These are phyloP conservation scores for Neodontobutis hainanensis DNA, from an alignment of 2,113 vertebrate genomes.

Conservation along the genomic window DNA sequence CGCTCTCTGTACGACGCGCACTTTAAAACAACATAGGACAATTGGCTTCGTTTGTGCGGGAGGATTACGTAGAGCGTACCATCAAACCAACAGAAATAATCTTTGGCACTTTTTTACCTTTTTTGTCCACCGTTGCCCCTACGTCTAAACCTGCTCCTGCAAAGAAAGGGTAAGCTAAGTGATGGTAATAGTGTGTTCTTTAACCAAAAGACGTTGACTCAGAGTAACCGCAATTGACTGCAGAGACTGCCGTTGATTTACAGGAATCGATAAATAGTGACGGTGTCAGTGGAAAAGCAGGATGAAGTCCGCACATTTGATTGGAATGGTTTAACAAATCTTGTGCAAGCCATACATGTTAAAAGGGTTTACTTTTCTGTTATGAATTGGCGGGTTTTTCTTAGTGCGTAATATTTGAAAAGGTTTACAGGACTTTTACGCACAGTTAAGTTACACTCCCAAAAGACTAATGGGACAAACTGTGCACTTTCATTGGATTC, in stretches of 20 bases:
- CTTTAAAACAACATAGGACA: slow-evolving; percentile 72
- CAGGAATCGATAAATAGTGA: slow-evolving; percentile 47
- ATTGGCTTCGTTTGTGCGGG: slow-evolving; percentile 41
- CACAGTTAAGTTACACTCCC: not conserved
- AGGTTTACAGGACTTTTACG: slow-evolving; percentile 43
- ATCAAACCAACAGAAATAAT: slow-evolving; percentile 11
- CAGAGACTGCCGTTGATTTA: slow-evolving; percentile 56
- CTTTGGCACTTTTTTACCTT: slow-evolving; percentile 13
- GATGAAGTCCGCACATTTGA: slow-evolving; percentile 23
- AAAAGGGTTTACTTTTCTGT: not conserved
- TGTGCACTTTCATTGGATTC: not conserved
- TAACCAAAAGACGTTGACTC: slow-evolving; percentile 3
- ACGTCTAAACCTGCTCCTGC: slow-evolving; percentile 17
- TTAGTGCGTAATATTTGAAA: not conserved
- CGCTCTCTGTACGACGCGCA: slow-evolving; percentile 75
- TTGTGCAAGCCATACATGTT: not conserved
- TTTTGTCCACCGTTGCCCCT: not conserved
- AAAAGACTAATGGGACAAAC: not conserved
- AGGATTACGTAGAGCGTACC: slow-evolving; percentile 36
- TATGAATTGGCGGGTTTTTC: not conserved
- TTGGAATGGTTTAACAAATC: slow-evolving; percentile 26
- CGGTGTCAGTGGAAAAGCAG: slow-evolving; percentile 38
- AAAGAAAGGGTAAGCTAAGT: slow-evolving; percentile 48
- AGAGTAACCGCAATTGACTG: slow-evolving; percentile 22
- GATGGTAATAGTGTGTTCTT: not conserved